Conservation (phyloP, 2,113 vertebrate species). For the Columba livia region DNA sequence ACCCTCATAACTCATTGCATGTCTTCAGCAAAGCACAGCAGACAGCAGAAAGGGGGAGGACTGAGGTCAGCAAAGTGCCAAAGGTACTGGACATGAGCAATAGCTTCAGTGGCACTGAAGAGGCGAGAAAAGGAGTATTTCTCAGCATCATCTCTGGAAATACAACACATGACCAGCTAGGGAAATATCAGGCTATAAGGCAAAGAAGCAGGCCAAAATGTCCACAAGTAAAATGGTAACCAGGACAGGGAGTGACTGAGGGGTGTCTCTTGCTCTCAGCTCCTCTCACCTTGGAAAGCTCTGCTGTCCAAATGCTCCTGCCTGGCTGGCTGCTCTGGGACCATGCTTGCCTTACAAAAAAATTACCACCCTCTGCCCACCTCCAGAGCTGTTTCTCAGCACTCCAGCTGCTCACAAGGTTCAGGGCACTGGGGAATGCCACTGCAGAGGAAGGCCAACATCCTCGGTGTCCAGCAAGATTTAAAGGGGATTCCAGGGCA, state of each 20-base stretch:
- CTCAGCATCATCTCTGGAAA: not conserved
- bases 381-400: not conserved
- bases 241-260: not conserved
- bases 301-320: not conserved
- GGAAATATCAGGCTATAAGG: not conserved
- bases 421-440: not conserved
- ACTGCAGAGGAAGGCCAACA: not conserved
- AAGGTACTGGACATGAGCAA: not conserved
- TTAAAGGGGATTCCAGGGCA: not conserved
- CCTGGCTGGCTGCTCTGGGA: not conserved
- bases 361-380: not conserved
- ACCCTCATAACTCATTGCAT: not conserved
- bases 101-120: not conserved
- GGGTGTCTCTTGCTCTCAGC: not conserved
- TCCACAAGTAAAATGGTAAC: not conserved
- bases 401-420: rapidly evolving
- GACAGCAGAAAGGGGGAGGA: not conserved
- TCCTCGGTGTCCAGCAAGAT: rapidly evolving
- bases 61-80: not conserved
- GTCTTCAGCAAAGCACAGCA: not conserved
- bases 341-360: not conserved
- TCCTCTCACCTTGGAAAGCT: not conserved
- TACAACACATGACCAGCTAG: not conserved
- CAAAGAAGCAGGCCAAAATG: not conserved
- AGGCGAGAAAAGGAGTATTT: not conserved